A percentile compares a stretch with the other conserved stretches of the same genome.
These are phyloP conservation scores for Megathymus violae DNA, from an alignment of 1,140 invertebrate genomes.

Conservation along the genomic window DNA sequence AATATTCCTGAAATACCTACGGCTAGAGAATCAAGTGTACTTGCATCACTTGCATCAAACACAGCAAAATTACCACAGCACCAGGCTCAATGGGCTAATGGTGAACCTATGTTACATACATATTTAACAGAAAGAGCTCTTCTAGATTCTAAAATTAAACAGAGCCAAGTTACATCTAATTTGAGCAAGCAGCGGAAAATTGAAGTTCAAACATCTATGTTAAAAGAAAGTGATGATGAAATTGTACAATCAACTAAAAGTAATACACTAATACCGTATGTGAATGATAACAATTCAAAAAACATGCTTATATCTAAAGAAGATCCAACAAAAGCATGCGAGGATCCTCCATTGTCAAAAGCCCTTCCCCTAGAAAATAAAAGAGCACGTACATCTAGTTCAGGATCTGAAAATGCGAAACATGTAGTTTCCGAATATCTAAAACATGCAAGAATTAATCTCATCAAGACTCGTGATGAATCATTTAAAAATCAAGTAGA, in stretches of 20 bases:
- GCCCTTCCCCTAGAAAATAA: slow-evolving; percentile 44
- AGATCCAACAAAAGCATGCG: slow-evolving; percentile 36
- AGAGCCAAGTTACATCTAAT: slow-evolving; percentile 81
- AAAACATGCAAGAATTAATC: slow-evolving; percentile 85
- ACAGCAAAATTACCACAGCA: slow-evolving; percentile 85
- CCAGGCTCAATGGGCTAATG: slow-evolving; percentile 83
- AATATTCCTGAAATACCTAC: slow-evolving; percentile 84
- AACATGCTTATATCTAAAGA: slow-evolving; percentile 39
- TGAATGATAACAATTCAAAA: slow-evolving; percentile 36
- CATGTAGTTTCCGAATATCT: slow-evolving; percentile 86
- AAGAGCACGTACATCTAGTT: slow-evolving; percentile 49
- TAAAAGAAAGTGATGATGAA: slow-evolving; percentile 40
- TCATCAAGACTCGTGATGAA: slow-evolving; percentile 76
- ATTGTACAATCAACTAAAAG: slow-evolving; percentile 22
- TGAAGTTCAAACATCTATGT: slow-evolving; percentile 58
- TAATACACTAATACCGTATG: slow-evolving; percentile 34
- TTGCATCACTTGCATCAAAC: slow-evolving; percentile 87
- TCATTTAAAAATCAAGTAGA: slow-evolving; percentile 55
- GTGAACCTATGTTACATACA: slow-evolving; percentile 88
- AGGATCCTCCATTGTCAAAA: slow-evolving; percentile 27
- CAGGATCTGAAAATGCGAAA: slow-evolving; percentile 83
- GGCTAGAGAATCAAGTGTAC: slow-evolving; percentile 85
- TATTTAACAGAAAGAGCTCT: slow-evolving; percentile 91
- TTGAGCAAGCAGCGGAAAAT: slow-evolving; percentile 67
- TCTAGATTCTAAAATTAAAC: slow-evolving; percentile 90